Conservation (phyloP, 1,140 invertebrate species). For the Elymnias hypermnestra region DNA sequence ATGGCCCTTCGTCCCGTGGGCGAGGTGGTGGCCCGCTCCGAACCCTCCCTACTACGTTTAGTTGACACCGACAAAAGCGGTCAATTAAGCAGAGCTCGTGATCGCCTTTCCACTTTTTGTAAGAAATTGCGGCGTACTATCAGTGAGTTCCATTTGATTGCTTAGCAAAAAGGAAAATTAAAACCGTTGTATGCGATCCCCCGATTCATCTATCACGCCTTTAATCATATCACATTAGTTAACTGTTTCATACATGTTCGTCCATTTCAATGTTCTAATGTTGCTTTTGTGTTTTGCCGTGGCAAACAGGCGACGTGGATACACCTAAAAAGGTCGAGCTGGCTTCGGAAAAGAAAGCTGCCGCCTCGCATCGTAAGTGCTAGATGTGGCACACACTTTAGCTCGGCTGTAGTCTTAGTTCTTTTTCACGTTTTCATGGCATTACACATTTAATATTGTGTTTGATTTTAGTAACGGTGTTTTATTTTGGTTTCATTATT, state of each 20-base stretch:
- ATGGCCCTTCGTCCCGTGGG: conserved; percentile 53
- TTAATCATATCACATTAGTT: conserved; percentile 2
- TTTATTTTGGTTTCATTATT: background rate
- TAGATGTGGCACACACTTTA: conserved; percentile 65
- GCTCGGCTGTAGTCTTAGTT: conserved; percentile 39
- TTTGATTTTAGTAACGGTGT: conserved; percentile 21
- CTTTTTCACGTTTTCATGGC: conserved; percentile 22
- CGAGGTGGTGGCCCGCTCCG: conserved; percentile 52
- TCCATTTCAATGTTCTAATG: conserved; percentile 65
- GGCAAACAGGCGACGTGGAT: conserved; percentile 66
- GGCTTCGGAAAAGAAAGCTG: conserved; percentile 65
- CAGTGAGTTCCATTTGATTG: conserved; percentile 52
- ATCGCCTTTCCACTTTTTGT: conserved; percentile 65
- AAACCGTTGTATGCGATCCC: background rate
- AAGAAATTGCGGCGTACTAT: conserved; percentile 68
- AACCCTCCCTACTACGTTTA: conserved; percentile 57
- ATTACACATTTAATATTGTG: conserved; percentile 3
- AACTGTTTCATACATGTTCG: conserved; percentile 28
- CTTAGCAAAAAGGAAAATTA: conserved; percentile 10
- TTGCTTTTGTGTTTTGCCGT: conserved; percentile 70
- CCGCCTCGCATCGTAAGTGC: conserved; percentile 70
- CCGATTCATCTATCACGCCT: conserved; percentile 8
- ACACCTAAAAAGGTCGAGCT: conserved; percentile 69
- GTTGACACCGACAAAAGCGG: conserved; percentile 58
- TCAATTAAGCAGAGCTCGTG: conserved; percentile 60